A percentile compares a stretch with the other conserved stretches of the same genome.
phyloP scores from a whole-genome alignment of 1,140 invertebrate species.

The Papilio glaucus region DNA sequence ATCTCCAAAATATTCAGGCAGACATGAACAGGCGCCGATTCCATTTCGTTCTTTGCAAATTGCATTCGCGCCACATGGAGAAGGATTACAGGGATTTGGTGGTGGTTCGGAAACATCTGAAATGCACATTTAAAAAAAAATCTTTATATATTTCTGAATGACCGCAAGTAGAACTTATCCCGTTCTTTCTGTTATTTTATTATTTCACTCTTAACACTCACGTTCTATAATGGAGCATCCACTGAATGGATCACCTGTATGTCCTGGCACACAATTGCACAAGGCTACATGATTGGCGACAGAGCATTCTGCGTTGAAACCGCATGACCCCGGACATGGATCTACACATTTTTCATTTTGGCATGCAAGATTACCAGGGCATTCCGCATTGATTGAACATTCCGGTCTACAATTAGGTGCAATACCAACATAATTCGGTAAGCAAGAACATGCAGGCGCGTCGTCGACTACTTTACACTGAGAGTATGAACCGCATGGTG shows the following conservation, averaged over 20 bases:
- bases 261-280: slow-evolving; percentile 88
- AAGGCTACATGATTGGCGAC: slow-evolving; percentile 90
- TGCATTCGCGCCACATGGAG: slow-evolving; percentile 94
- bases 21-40: slow-evolving; percentile 91
- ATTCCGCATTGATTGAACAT: slow-evolving; percentile 90
- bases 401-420: slow-evolving; percentile 89
- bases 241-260: slow-evolving; percentile 90
- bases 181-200: slow-evolving; percentile 1
- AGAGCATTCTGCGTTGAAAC: slow-evolving; percentile 87
- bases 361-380: slow-evolving; percentile 89
- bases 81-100: slow-evolving; percentile 89
- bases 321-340: slow-evolving; percentile 92
- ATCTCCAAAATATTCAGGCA: slow-evolving; percentile 93
- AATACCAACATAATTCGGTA: slow-evolving; percentile 85
- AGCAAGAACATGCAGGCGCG: slow-evolving; percentile 90
- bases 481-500: slow-evolving; percentile 92
- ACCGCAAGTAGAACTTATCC: neutral
- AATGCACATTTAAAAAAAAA: slow-evolving; percentile 38
- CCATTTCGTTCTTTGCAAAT: slow-evolving; percentile 91
- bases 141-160: neutral
- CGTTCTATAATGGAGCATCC: slow-evolving; percentile 83
- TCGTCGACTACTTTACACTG: slow-evolving; percentile 88
- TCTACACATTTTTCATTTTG: slow-evolving; percentile 90
- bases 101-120: slow-evolving; percentile 69
- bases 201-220: slow-evolving; percentile 59